phyloP scores from a whole-genome alignment of 2,797 vertebrate species.

The Lithobates sylvaticus region DNA sequence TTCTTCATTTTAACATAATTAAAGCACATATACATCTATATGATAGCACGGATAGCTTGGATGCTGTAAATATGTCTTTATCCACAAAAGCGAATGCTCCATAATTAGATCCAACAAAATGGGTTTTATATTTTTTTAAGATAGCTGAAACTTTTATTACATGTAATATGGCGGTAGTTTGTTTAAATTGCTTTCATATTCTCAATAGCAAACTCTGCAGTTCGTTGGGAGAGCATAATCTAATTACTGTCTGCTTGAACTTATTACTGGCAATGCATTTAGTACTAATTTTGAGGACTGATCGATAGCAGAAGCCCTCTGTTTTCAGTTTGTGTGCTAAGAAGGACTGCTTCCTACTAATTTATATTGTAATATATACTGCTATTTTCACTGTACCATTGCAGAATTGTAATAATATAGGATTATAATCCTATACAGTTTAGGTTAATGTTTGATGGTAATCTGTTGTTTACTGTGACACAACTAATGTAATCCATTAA shows the following conservation, averaged over 20 bases:
- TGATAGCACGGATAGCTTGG: background rate
- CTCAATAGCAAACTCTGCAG: constrained; percentile 1
- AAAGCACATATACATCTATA: background rate
- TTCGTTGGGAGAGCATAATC: constrained; percentile 1
- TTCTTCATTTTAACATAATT: constrained; percentile 16
- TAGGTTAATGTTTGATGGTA: background rate
- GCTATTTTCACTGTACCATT: background rate
- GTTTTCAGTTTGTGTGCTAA: background rate
- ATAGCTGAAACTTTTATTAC: constrained; percentile 29
- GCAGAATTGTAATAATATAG: background rate
- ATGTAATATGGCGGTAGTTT: constrained; percentile 16
- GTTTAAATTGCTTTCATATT: constrained; percentile 41
- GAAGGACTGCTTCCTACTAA: constrained; percentile 1
- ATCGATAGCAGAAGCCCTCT: constrained; percentile 28
- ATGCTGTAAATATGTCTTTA: constrained; percentile 1
- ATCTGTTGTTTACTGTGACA: background rate
- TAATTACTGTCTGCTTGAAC: constrained; percentile 5
- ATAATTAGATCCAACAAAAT: constrained; percentile 31
- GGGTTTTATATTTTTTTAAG: constrained; percentile 15
- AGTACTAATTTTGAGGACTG: constrained; percentile 27
- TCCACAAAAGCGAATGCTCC: background rate
- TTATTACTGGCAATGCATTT: constrained; percentile 29
- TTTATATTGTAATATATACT: constrained; percentile 21
- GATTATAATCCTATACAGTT: background rate
- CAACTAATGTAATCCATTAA: background rate